phyloP scores from a whole-genome alignment of 2,113 vertebrate genomes.

The Brachypteracias leptosomus region DNA sequence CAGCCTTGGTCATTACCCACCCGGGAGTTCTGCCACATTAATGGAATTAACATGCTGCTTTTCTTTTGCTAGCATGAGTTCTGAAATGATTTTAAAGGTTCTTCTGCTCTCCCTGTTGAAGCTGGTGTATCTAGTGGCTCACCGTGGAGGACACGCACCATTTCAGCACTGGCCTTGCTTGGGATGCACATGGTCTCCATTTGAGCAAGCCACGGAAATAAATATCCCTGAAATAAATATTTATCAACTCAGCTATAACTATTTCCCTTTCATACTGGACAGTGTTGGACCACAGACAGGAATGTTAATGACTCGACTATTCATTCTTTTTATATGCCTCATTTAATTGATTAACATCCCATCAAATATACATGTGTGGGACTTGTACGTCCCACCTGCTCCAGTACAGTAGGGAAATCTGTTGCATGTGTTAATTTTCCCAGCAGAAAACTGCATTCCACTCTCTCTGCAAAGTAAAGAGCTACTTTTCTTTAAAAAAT shows the following conservation, averaged over 20 bases:
- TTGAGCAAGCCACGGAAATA: not conserved
- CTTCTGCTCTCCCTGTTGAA: not conserved
- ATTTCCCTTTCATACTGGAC: not conserved
- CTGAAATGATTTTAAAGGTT: not conserved
- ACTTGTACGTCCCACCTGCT: not conserved
- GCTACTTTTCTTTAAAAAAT: not conserved
- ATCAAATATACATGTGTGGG: not conserved
- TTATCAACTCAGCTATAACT: not conserved
- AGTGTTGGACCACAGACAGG: not conserved
- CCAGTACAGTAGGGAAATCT: not conserved
- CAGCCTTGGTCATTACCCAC: not conserved
- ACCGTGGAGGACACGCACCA: not conserved
- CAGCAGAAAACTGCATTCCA: not conserved
- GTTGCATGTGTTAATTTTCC: not conserved
- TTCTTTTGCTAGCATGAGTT: not conserved
- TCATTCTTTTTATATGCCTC: not conserved
- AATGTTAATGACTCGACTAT: not conserved
- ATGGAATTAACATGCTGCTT: not conserved
- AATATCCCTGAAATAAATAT: conserved; percentile 10
- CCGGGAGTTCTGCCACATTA: not conserved
- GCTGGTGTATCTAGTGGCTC: not conserved
- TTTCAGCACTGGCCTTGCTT: not conserved
- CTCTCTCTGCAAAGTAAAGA: not conserved
- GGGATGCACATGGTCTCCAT: not conserved
- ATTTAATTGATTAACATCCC: conserved; percentile 13